Percentiles rank a stretch among this genome's conserved stretches.
These are phyloP conservation scores for Cyclopterus lumpus DNA, from an alignment of 2,797 vertebrate species.

Conservation along the genomic window DNA sequence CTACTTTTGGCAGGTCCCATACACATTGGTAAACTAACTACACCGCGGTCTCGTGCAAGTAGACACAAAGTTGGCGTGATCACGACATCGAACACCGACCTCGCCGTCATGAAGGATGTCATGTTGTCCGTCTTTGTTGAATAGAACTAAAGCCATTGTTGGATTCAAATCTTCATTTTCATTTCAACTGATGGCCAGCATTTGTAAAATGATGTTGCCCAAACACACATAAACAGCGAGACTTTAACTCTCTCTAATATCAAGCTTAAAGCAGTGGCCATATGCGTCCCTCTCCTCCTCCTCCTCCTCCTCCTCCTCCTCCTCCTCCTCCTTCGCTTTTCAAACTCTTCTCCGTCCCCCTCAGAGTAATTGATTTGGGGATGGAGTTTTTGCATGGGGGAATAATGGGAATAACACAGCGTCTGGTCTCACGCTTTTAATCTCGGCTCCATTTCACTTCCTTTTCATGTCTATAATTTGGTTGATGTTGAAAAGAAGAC, in stretches of 20 bases:
- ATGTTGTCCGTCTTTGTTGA: slow-evolving; percentile 9
- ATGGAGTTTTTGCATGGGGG: slow-evolving; percentile 73
- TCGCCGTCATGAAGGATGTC: background rate
- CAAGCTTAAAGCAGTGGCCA: slow-evolving; percentile 42
- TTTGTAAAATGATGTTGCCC: slow-evolving; percentile 7
- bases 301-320: background rate
- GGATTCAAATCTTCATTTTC: slow-evolving; percentile 15
- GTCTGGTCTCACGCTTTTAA: slow-evolving; percentile 67
- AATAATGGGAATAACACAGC: slow-evolving; percentile 67
- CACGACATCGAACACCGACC: background rate
- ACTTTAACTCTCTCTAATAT: slow-evolving; percentile 45
- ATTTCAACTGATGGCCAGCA: slow-evolving; percentile 14
- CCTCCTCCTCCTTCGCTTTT: slow-evolving; percentile 38
- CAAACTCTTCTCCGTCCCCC: slow-evolving; percentile 52
- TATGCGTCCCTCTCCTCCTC: slow-evolving; percentile 33
- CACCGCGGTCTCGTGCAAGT: too few relatives aligned
- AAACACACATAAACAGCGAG: slow-evolving; percentile 20
- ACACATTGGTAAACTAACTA: too few relatives aligned
- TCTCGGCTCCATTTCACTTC: slow-evolving; percentile 64
- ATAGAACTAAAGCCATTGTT: background rate
- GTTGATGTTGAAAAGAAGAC: slow-evolving; percentile 62
- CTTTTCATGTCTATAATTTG: slow-evolving; percentile 76
- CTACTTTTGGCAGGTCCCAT: too few relatives aligned
- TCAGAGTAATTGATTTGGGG: slow-evolving; percentile 77
- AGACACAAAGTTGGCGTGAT: too few relatives aligned